Base-by-base conservation (phyloP, 2,888 invertebrate species). In the Monoplex corrugatus region DNA sequence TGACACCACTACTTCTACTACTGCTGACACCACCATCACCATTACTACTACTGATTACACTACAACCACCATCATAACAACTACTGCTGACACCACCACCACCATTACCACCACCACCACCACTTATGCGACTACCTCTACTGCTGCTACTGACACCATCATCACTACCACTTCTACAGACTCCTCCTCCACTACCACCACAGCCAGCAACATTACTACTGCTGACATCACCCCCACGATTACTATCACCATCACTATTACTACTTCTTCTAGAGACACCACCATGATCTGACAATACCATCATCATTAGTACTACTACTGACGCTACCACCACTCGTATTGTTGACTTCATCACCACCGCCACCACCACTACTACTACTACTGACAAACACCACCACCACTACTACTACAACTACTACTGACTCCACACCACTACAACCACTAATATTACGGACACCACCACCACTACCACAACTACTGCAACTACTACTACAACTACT, bases 1-100 rank as follows among this genome's bases (percentile, higher is more conserved):
- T 87, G 72, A 16, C 72, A 87, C 43, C 72, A 75, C 43, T 87
- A 87, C 43, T 86, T 57, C 63, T 57, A 57, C 57, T 86, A 86
- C 86, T 57, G 63, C 86, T 57, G 63, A 57, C 35, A 63, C 86
- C 35, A 86, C 86, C 63, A 63, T 63, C 63, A 86, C 86, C 63
- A 86, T 16, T 86, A 86, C 86, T 57, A 86, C 86, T 86, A 86
- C 86, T 57, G 16, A 57, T 57, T 57, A 57, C 35, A 86, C 86
- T 57, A 86, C 63, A 16, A 86, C 86, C 35, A 86, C 86, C 43
- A 68, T 75, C 35, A 86, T 63, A 16, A 86, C 86, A 16, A 86
- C 86, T 63, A 57, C 86, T 57, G 38, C 86, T 57, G 63, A 57
- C 6, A 63, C 57, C 35, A 63, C 57, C 35, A 63, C 57, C 35